These are phyloP conservation scores for Mormyrops boulengeri DNA, from an alignment of 2,797 vertebrate genomes.

Conservation along the genomic window DNA sequence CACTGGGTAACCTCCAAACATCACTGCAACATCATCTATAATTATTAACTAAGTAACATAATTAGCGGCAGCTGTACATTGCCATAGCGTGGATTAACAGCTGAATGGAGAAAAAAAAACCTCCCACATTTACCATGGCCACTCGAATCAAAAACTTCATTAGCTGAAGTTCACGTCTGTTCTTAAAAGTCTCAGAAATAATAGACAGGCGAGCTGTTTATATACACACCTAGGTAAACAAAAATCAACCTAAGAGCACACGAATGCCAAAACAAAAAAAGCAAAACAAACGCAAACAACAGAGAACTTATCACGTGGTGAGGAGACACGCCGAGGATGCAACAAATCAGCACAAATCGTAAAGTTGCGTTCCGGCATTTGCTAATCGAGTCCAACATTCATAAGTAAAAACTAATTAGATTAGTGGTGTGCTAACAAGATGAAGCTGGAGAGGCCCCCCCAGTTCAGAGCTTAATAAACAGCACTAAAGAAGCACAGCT, in stretches of 20 bases:
- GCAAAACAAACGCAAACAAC: not conserved
- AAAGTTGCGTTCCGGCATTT: conserved; percentile 56
- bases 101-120: not conserved
- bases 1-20: not conserved
- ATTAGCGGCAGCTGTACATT: not conserved
- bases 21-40: not conserved
- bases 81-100: not conserved
- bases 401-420: conserved; percentile 68
- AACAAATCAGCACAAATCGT: conserved; percentile 62
- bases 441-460: conserved; percentile 51
- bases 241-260: not conserved
- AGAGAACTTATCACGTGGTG: not conserved
- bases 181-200: not conserved
- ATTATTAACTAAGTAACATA: not conserved
- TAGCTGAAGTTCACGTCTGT: not conserved
- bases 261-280: not conserved
- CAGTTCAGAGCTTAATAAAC: conserved; percentile 69
- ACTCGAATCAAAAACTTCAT: not conserved
- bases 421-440: conserved; percentile 66
- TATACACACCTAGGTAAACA: not conserved
- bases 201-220: not conserved
- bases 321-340: conserved; percentile 40
- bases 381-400: conserved; percentile 64
- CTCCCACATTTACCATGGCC: not conserved
- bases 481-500: conserved; percentile 62